These are phyloP conservation scores for Dendrocincla tyrannina DNA, from an alignment of 2,797 vertebrate species.

Conservation along the genomic window DNA sequence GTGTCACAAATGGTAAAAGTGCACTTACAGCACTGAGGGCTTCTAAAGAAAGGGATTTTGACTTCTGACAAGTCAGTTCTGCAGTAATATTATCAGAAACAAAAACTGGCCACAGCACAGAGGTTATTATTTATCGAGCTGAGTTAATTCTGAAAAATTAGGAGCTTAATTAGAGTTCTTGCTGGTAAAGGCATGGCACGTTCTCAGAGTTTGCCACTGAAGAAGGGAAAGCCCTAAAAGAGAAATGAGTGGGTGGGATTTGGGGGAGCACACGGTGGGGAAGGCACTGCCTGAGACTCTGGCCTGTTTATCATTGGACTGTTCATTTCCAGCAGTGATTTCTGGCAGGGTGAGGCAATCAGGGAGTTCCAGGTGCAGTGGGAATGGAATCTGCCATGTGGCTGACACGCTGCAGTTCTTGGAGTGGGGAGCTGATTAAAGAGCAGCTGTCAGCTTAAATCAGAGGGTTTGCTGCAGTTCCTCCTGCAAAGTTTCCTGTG, in stretches of 20 bases:
- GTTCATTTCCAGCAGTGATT: background rate
- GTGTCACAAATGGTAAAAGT: background rate
- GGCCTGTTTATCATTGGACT: background rate
- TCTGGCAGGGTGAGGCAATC: background rate
- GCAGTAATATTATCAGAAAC: background rate
- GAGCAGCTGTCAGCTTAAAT: conserved; percentile 71
- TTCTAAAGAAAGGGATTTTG: background rate
- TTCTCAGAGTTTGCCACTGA: background rate
- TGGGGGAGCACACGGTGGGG: background rate
- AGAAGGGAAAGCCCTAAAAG: background rate
- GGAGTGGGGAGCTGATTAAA: background rate
- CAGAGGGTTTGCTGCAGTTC: conserved; percentile 11
- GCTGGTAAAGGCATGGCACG: background rate
- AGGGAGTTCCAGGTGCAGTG: conserved; percentile 45
- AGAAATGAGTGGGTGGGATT: background rate
- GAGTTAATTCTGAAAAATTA: background rate
- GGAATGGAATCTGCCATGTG: conserved; percentile 24
- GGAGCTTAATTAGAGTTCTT: background rate
- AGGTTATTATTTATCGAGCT: background rate
- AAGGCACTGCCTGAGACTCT: background rate
- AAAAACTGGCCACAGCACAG: background rate
- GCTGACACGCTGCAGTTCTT: background rate
- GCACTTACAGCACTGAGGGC: background rate
- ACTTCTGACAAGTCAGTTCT: background rate
- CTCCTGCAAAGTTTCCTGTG: background rate